A percentile compares a stretch with the other conserved stretches of the same genome.
These are phyloP conservation scores for Gasteruption jaculator DNA, from an alignment of 2,888 invertebrate species.

Conservation along the genomic window DNA sequence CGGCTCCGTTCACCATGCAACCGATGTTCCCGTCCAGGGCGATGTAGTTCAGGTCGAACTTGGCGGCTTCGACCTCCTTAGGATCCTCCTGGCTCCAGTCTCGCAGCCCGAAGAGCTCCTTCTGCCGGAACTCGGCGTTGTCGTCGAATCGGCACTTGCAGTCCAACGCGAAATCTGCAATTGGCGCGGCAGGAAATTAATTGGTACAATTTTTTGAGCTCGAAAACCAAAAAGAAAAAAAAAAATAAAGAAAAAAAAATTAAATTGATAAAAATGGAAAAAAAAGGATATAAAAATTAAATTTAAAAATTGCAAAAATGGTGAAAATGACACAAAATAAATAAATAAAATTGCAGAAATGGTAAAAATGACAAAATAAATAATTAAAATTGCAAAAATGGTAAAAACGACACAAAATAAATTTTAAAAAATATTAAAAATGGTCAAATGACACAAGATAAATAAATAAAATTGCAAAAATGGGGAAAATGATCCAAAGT, in stretches of 20 bases:
- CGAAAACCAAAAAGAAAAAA: too few species aligned
- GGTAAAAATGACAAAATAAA: too few species aligned
- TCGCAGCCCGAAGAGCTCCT: slow-evolving; percentile 75
- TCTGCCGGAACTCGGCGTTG: slow-evolving; percentile 89
- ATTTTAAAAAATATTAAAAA: background rate
- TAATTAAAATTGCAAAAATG: too few species aligned
- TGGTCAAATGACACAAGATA: slow-evolving; percentile 8
- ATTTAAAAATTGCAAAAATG: too few species aligned
- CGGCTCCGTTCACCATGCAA: slow-evolving; percentile 95
- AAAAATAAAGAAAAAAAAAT: slow-evolving; percentile 7
- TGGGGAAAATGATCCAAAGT: slow-evolving; percentile 5
- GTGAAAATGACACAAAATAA: too few species aligned
- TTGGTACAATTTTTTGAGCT: too few species aligned
- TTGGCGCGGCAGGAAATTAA: too few species aligned
- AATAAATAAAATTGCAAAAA: slow-evolving; percentile 7
- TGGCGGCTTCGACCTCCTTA: slow-evolving; percentile 87
- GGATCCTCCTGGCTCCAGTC: slow-evolving; percentile 91
- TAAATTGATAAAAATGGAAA: slow-evolving; percentile 8
- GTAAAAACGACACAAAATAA: too few species aligned
- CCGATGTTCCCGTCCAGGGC: slow-evolving; percentile 90
- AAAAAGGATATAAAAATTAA: slow-evolving; percentile 6
- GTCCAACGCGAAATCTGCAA: slow-evolving; percentile 86
- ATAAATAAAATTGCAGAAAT: slow-evolving; percentile 8
- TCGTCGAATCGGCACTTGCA: slow-evolving; percentile 95
- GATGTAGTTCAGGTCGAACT: slow-evolving; percentile 89